Evolutionary conservation across 2,888 invertebrate genomes (phyloP).

Genomic region (Pyrochroa serraticornis): DNA sequence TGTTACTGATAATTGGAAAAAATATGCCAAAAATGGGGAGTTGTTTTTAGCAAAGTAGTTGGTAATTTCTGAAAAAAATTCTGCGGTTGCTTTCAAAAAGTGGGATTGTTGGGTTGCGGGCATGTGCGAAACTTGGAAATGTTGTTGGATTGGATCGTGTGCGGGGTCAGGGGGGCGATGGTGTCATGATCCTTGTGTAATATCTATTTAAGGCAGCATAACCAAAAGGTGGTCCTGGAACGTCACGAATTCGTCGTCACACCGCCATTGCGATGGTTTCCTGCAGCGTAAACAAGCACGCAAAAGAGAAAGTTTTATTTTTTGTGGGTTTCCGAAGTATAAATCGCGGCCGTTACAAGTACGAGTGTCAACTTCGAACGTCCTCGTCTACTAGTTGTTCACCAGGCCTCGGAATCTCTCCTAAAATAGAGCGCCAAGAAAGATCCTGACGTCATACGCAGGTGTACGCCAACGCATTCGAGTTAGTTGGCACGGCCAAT

Average conservation of each 20-base stretch:
- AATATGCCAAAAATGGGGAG: too few species aligned
- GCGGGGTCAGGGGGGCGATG: conserved; percentile 15
- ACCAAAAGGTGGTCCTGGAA: conserved; percentile 5
- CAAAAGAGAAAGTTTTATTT: conserved; percentile 19
- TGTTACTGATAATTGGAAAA: too few species aligned
- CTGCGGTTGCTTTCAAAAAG: too few species aligned
- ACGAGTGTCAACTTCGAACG: conserved; percentile 24
- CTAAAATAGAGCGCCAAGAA: conserved; percentile 33
- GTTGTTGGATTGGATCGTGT: not conserved
- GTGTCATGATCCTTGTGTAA: conserved; percentile 11
- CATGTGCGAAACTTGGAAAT: too few species aligned
- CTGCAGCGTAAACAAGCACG: conserved; percentile 14
- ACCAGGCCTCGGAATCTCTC: conserved; percentile 30
- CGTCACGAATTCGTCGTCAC: conserved; percentile 3
- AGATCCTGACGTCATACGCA: conserved; percentile 32
- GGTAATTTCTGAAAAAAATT: too few species aligned
- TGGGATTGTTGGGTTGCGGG: too few species aligned
- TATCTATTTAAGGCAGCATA: conserved; percentile 14
- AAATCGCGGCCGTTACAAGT: conserved; percentile 7
- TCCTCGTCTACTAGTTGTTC: conserved; percentile 27
- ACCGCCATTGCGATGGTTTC: not conserved
- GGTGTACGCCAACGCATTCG: conserved; percentile 31
- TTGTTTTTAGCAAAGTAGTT: too few species aligned
- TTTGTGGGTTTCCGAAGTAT: conserved; percentile 11
- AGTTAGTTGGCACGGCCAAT: conserved; percentile 19